phyloP scores from a whole-genome alignment of 2,797 vertebrate species.

The Echeneis naucrates region DNA sequence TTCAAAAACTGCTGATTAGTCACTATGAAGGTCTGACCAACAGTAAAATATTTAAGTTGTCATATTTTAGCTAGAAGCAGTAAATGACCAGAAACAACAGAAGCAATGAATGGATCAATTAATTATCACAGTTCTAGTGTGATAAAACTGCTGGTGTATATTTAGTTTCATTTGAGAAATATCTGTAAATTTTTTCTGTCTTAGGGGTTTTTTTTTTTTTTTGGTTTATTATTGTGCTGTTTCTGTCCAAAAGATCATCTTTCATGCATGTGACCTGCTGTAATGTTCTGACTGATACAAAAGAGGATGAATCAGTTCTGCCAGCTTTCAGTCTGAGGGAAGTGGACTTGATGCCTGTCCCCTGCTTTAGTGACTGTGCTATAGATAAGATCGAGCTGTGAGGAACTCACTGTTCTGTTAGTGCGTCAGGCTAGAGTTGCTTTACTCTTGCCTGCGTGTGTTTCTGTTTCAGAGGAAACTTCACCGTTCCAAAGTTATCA shows the following conservation, averaged over 20 bases:
- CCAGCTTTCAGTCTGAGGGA: slow-evolving; percentile 46
- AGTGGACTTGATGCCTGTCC: slow-evolving; percentile 53
- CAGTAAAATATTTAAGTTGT: too few relatives aligned
- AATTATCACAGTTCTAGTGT: too few relatives aligned
- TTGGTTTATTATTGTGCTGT: not conserved
- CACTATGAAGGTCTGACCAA: not conserved
- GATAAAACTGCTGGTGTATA: not conserved
- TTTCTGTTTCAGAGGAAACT: slow-evolving; percentile 83
- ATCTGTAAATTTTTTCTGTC: too few relatives aligned
- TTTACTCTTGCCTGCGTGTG: slow-evolving; percentile 19
- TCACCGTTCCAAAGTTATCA: slow-evolving; percentile 80
- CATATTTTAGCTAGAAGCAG: not conserved
- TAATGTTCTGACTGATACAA: slow-evolving; percentile 13
- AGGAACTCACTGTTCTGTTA: slow-evolving; percentile 14
- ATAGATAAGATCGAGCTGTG: slow-evolving; percentile 27
- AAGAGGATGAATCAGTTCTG: slow-evolving; percentile 46
- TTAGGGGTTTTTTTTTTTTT: not conserved
- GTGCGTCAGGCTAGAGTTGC: not conserved
- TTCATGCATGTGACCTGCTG: slow-evolving; percentile 11
- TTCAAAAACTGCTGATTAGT: not conserved
- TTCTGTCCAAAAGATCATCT: slow-evolving; percentile 5
- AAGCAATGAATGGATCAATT: too few relatives aligned
- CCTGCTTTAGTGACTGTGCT: slow-evolving; percentile 10
- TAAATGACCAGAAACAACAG: too few relatives aligned
- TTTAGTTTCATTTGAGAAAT: too few relatives aligned